A percentile compares a stretch with the other conserved stretches of the same genome.
phyloP scores from a whole-genome alignment of 2,797 vertebrate species.

The Poeciliopsis infans region DNA sequence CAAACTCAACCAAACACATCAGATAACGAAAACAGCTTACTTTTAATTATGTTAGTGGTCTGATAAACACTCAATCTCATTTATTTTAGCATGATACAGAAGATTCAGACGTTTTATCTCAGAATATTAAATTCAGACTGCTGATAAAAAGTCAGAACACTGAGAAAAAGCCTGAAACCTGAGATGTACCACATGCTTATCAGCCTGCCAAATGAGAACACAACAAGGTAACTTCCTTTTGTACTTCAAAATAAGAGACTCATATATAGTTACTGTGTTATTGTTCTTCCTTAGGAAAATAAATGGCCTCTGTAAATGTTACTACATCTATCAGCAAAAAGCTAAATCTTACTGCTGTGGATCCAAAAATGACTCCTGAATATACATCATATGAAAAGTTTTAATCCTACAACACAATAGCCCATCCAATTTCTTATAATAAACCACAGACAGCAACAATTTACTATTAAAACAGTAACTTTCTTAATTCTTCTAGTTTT shows the following conservation, averaged over 20 bases:
- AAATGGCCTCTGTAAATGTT: background rate
- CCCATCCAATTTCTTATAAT: background rate
- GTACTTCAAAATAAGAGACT: background rate
- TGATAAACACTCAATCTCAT: slow-evolving; percentile 67
- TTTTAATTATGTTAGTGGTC: slow-evolving; percentile 57
- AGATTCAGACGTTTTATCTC: too few species aligned
- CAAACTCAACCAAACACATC: slow-evolving; percentile 39
- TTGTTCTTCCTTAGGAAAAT: background rate
- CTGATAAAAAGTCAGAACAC: too few species aligned
- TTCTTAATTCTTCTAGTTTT: background rate
- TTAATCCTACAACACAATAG: background rate
- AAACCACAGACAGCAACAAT: background rate
- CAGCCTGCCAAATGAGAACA: background rate
- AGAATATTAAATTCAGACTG: too few species aligned
- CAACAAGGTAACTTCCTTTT: background rate
- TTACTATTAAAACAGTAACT: background rate
- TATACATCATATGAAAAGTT: background rate
- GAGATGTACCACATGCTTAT: too few species aligned
- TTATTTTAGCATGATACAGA: background rate
- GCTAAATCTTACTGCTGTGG: background rate
- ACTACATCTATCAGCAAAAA: background rate
- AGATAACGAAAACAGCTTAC: slow-evolving; percentile 40
- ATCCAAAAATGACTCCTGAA: background rate
- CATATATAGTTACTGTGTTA: background rate
- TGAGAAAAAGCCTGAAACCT: too few species aligned